Evolutionary conservation across 1,140 invertebrate genomes (phyloP).

Genomic region (Sitodiplosis mosellana): DNA sequence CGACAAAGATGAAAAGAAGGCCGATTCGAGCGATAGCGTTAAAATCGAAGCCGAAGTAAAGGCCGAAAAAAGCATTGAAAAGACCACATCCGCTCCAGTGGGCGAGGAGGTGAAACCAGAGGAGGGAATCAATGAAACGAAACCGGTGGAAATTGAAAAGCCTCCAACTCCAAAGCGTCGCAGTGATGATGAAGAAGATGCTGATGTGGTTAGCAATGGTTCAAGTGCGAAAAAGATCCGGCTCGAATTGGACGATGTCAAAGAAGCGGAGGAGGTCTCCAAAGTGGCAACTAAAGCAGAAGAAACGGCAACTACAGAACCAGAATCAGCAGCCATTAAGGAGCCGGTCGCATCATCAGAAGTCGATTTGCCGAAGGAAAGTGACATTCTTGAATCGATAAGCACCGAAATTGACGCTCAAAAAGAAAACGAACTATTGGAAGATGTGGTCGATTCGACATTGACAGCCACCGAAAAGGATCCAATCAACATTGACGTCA

Average conservation of each 20-base stretch:
- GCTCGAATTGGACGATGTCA: slow-evolving; percentile 3
- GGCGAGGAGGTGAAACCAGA: slow-evolving; percentile 1
- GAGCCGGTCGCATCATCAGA: no score
- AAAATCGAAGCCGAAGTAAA: neutral
- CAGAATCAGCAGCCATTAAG: no score
- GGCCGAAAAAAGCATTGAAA: neutral
- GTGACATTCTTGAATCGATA: neutral
- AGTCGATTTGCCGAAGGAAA: neutral
- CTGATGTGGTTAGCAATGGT: neutral
- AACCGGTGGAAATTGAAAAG: neutral
- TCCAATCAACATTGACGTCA: neutral
- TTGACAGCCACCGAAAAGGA: no score
- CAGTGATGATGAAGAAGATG: neutral
- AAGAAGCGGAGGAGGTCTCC: slow-evolving; percentile 1
- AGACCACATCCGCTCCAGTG: neutral
- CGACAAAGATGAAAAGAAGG: neutral
- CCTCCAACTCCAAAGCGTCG: neutral
- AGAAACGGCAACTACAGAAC: neutral
- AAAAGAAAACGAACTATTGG: neutral
- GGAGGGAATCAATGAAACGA: neutral
- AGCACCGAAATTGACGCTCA: neutral
- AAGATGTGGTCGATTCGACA: neutral
- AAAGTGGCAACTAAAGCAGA: slow-evolving; percentile 1
- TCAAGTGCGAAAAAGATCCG: neutral
- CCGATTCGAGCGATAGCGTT: neutral